Conservation (phyloP, 2,888 invertebrate species). For the Trisateles emortualis region DNA sequence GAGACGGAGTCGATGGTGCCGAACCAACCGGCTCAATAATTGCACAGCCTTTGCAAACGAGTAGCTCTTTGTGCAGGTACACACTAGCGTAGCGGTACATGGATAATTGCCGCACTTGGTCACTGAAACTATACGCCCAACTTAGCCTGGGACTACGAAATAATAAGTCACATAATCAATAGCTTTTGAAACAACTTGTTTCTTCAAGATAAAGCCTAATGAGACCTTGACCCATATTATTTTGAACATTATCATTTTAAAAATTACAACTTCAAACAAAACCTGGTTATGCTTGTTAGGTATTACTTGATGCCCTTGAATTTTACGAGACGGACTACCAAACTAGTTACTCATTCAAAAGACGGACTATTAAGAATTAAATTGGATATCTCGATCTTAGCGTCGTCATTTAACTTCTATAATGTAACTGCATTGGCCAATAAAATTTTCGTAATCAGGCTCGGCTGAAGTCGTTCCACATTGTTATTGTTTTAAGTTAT, state of each 20-base stretch:
- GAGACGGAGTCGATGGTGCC: conserved; percentile 66
- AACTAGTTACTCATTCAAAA: conserved; percentile 33
- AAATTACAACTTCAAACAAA: neutral
- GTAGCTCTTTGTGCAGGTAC: conserved; percentile 31
- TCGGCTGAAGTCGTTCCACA: conserved; percentile 1
- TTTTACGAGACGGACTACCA: conserved; percentile 34
- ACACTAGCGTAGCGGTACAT: conserved; percentile 42
- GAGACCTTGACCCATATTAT: too few relatives aligned
- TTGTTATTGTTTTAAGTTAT: conserved; percentile 10
- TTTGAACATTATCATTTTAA: too few relatives aligned
- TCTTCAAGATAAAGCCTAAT: too few relatives aligned
- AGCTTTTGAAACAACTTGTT: neutral
- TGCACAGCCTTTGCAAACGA: conserved; percentile 42
- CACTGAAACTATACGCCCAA: conserved; percentile 17
- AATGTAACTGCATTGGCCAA: conserved; percentile 6
- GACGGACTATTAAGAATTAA: conserved; percentile 19
- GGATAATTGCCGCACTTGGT: conserved; percentile 24
- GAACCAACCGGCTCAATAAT: conserved; percentile 62
- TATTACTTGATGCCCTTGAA: conserved; percentile 62
- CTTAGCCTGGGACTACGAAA: neutral
- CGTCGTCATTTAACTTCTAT: conserved; percentile 1
- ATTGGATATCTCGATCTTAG: neutral
- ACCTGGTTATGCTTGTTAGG: conserved; percentile 42
- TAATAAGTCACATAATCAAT: neutral
- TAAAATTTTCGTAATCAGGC: neutral